These are phyloP conservation scores for Heliornis fulica DNA, from an alignment of 2,113 vertebrate genomes.

Conservation along the genomic window DNA sequence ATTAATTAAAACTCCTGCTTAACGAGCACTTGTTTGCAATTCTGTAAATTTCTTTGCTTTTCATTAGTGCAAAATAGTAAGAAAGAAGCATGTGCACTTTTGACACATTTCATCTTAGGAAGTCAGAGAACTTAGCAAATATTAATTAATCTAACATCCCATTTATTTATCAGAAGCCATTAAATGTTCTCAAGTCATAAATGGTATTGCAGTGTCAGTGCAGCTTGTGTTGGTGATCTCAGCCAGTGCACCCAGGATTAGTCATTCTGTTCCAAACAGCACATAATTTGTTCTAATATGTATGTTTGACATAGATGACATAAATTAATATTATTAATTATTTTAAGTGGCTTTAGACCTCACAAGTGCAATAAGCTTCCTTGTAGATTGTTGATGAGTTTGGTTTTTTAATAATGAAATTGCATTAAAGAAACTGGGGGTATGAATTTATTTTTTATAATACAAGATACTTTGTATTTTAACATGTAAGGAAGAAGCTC, in stretches of 20 bases:
- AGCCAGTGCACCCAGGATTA: neutral
- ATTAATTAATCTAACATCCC: neutral
- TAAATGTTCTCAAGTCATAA: neutral
- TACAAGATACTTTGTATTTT: neutral
- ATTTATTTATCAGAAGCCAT: neutral
- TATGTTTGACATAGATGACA: neutral
- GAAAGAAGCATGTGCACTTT: neutral
- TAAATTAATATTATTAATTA: neutral
- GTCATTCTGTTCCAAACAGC: neutral
- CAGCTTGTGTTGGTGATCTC: neutral
- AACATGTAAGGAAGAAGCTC: neutral
- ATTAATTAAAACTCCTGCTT: neutral
- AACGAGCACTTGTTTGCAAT: neutral
- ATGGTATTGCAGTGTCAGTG: neutral
- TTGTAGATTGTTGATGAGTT: neutral
- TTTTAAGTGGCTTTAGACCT: neutral
- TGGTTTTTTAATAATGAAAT: neutral
- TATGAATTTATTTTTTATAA: neutral
- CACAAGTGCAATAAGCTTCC: neutral
- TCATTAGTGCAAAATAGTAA: neutral
- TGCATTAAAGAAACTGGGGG: neutral
- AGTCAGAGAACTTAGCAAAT: neutral
- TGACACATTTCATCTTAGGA: neutral
- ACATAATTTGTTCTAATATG: neutral
- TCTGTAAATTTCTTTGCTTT: neutral